phyloP scores from a whole-genome alignment of 2,113 vertebrate genomes.

The Phrynosoma blainvillii region DNA sequence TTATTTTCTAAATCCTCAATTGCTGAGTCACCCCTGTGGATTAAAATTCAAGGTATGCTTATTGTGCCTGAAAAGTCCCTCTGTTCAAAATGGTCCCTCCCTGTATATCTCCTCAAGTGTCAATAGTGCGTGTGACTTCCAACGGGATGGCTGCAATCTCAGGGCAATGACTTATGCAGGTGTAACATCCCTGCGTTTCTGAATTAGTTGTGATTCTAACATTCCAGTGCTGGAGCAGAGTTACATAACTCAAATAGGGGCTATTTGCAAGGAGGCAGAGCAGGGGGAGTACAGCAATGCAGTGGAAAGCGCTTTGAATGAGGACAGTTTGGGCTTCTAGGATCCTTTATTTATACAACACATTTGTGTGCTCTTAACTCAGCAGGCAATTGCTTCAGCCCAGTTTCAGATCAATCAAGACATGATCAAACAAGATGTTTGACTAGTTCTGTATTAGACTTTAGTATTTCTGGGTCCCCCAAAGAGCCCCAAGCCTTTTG shows the following conservation, averaged over 20 bases:
- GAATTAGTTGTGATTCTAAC: too few relatives aligned
- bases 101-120: neutral
- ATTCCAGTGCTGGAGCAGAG: neutral
- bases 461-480: too few relatives aligned
- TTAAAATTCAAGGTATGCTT: too few relatives aligned
- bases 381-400: neutral
- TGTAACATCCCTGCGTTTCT: neutral
- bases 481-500: neutral
- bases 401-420: too few relatives aligned
- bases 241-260: too few relatives aligned
- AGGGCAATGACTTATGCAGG: neutral
- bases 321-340: neutral
- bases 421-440: too few relatives aligned
- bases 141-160: too few relatives aligned
- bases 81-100: neutral
- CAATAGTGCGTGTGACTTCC: neutral
- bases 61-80: too few relatives aligned
- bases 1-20: too few relatives aligned
- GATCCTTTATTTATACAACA: neutral
- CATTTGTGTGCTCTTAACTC: too few relatives aligned
- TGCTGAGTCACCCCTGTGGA: neutral
- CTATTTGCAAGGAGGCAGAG: neutral
- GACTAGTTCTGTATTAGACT: neutral
- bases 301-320: neutral
- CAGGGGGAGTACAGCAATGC: neutral